These are phyloP conservation scores for Trichopoda pennipes DNA, from an alignment of 2,888 invertebrate species.

Conservation along the genomic window DNA sequence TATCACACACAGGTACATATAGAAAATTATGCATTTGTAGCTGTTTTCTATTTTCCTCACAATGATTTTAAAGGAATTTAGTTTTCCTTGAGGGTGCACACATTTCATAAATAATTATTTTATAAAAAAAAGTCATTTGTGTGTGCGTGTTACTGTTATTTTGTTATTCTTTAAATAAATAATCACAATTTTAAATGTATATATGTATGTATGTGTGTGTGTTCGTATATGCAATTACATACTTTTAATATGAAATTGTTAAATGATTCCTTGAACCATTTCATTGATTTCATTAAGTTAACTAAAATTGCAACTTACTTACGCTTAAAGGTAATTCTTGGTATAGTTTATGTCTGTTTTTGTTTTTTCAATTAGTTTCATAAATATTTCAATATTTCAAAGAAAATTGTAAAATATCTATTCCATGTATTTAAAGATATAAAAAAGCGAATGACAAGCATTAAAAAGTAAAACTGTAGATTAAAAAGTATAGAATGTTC, in stretches of 20 bases:
- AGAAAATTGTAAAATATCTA: too few relatives aligned
- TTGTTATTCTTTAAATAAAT: background rate
- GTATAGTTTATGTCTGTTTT: background rate
- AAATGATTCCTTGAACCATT: constrained; percentile 42
- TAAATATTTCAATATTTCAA: too few relatives aligned
- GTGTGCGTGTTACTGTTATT: background rate
- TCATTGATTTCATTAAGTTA: constrained; percentile 32
- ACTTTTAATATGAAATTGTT: constrained; percentile 39
- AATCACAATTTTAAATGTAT: too few relatives aligned
- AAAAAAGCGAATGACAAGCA: too few relatives aligned
- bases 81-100: background rate
- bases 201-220: too few relatives aligned
- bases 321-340: background rate
- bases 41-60: constrained; percentile 4
- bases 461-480: too few relatives aligned
- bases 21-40: constrained; percentile 9
- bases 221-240: background rate
- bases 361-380: background rate
- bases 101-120: background rate
- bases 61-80: constrained; percentile 23
- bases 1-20: background rate
- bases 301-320: background rate
- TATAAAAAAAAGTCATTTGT: too few relatives aligned
- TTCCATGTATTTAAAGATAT: too few relatives aligned
- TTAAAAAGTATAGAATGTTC: too few relatives aligned